Evolutionary conservation across 2,888 invertebrate species (phyloP).

Genomic region (Omphaloscelis lunosa): DNA sequence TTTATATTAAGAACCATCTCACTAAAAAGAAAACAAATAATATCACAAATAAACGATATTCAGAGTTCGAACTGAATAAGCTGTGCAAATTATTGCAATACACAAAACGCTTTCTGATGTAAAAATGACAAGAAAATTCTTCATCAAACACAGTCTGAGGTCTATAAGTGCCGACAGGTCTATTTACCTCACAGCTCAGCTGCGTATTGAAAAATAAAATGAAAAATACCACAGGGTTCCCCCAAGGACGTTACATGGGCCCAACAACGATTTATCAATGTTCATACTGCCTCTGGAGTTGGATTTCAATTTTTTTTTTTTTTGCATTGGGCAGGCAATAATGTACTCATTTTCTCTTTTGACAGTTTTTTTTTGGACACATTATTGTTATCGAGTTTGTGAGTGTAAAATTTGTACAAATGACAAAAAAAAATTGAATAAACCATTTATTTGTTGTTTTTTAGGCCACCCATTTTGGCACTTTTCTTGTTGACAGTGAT

Average conservation of each 20-base stretch:
- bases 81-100: constrained; percentile 23
- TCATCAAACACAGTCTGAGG: constrained; percentile 19
- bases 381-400: background rate
- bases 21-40: constrained; percentile 20
- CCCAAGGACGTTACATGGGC: constrained; percentile 41
- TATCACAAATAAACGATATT: constrained; percentile 1
- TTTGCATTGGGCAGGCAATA: constrained; percentile 24
- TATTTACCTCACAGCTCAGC: constrained; percentile 57
- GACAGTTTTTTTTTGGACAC: constrained; percentile 22
- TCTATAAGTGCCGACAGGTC: constrained; percentile 50
- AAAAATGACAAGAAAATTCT: constrained; percentile 35
- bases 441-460: background rate
- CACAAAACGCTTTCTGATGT: constrained; percentile 20
- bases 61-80: constrained; percentile 7
- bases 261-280: constrained; percentile 65
- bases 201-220: constrained; percentile 62
- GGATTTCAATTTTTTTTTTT: constrained; percentile 51
- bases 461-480: too few relatives aligned
- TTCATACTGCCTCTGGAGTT: constrained; percentile 52
- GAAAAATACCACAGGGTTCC: constrained; percentile 57
- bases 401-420: background rate
- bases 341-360: constrained; percentile 31
- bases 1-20: background rate
- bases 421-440: background rate
- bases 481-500: too few relatives aligned